A percentile compares a stretch with the other conserved stretches of the same genome.
Conservation (phyloP, 1,140 invertebrate species). For the Magallana angulata region DNA sequence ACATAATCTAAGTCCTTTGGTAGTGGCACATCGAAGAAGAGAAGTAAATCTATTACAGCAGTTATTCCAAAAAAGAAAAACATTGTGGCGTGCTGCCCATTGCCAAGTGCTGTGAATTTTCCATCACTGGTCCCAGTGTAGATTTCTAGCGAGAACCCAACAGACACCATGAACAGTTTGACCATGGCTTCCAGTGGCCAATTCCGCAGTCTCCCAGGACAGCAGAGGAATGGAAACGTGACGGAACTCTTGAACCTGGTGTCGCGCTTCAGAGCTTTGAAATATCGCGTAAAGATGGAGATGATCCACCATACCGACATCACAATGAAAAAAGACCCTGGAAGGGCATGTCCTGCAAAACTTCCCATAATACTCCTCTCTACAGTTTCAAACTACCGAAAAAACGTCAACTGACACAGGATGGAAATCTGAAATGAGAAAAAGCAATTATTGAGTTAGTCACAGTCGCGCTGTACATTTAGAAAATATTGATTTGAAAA, state of each 20-base stretch:
- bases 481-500: background rate
- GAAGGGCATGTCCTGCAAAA: slow-evolving; percentile 80
- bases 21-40: slow-evolving; percentile 76
- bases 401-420: background rate
- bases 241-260: slow-evolving; percentile 72
- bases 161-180: slow-evolving; percentile 75
- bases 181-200: slow-evolving; percentile 77
- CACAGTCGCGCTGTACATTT: background rate
- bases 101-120: slow-evolving; percentile 78
- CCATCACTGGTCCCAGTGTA: slow-evolving; percentile 77
- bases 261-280: slow-evolving; percentile 64
- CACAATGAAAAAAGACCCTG: slow-evolving; percentile 81
- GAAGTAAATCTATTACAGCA: slow-evolving; percentile 79
- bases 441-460: background rate
- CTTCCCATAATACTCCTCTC: slow-evolving; percentile 77
- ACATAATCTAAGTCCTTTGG: slow-evolving; percentile 79
- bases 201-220: slow-evolving; percentile 69
- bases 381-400: background rate
- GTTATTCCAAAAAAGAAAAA: slow-evolving; percentile 81
- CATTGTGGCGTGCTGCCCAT: slow-evolving; percentile 83
- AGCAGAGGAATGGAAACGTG: slow-evolving; percentile 74
- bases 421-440: background rate
- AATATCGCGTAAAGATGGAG: slow-evolving; percentile 76
- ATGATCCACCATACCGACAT: slow-evolving; percentile 81
- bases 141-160: slow-evolving; percentile 79